Evolutionary conservation across 2,888 invertebrate species (phyloP), one percentile per base, ranked within the genome.

Genomic region (Sturmia bella): DNA sequence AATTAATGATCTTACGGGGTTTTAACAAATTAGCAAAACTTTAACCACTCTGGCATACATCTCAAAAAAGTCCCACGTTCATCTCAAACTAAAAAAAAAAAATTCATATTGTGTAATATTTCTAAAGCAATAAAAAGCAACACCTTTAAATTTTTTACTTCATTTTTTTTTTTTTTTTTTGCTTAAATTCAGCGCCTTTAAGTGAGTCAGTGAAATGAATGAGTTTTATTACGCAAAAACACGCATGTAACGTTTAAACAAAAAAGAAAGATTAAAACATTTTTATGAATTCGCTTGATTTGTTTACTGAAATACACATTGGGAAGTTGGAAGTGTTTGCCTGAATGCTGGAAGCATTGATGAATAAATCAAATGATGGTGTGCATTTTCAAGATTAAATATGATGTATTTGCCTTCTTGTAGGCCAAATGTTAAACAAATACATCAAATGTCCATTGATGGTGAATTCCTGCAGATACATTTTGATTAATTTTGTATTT

Each of bases 21-120:
- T 66, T 57, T 50, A 74, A 50, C 56, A 69, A 80, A 80, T 80
- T 74, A 80, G 74, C 43, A 80, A 73, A 73, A 48, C 56, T 69
- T 48, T 63, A 52, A 52, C 3, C 9, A 43, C 19, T 12, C 50
- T 19, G n/a, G 4, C 50, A 39, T 27, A 45, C n/a, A 41, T 27
- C 7, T 15, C 13, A 32, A 41, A 50, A 73, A 73, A 63, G 21
- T 50, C 59, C 50, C 68, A 68, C 52, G 52, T 68, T 68, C 59
- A 32, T 50, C 39, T 64, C n/a, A 11, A 52, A 24, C 7, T 13
- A n/a, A 32, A 39, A 15, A 50, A 41, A 54, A 63, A 54, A 45
- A 56, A 50, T 1, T 39, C 7, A 1, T 41, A 32, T 75, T 75
- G 56, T 73, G 63, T 63, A 75, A 68, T 37, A 43, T 56, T 50